A percentile compares a stretch with the other conserved stretches of the same genome.
Conservation (phyloP, 1,140 invertebrate species). For the Macrobrachium rosenbergii region DNA sequence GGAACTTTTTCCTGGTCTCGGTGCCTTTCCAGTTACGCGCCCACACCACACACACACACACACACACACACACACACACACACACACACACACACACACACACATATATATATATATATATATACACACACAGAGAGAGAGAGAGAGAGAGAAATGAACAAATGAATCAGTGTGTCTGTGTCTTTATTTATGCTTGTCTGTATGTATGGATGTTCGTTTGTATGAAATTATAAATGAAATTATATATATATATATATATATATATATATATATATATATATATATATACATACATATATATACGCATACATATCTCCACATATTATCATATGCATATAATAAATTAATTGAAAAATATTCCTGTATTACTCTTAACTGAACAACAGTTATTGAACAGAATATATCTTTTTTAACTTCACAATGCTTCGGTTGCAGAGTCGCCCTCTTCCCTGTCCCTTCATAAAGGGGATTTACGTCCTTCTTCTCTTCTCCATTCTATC, state of each 20-base stretch:
- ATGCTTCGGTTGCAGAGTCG: no score
- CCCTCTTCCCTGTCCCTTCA: no score
- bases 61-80: neutral
- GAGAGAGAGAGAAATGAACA: neutral
- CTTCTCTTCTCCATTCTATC: no score
- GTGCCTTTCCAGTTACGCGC: neutral
- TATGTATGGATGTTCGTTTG: neutral
- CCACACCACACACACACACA: neutral
- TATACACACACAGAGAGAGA: neutral
- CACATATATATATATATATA: slow-evolving; percentile 10
- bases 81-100: neutral
- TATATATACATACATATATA: neutral
- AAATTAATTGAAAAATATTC: no score
- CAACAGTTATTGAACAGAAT: no score
- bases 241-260: neutral
- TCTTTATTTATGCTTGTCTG: neutral
- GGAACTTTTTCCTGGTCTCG: no score
- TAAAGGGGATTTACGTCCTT: no score
- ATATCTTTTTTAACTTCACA: no score
- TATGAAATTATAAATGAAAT: neutral
- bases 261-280: neutral
- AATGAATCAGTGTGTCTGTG: neutral
- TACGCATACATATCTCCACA: neutral
- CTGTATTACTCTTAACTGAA: no score
- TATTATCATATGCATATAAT: neutral